phyloP scores from a whole-genome alignment of 2,113 vertebrate species.

The Sapajus apella region DNA sequence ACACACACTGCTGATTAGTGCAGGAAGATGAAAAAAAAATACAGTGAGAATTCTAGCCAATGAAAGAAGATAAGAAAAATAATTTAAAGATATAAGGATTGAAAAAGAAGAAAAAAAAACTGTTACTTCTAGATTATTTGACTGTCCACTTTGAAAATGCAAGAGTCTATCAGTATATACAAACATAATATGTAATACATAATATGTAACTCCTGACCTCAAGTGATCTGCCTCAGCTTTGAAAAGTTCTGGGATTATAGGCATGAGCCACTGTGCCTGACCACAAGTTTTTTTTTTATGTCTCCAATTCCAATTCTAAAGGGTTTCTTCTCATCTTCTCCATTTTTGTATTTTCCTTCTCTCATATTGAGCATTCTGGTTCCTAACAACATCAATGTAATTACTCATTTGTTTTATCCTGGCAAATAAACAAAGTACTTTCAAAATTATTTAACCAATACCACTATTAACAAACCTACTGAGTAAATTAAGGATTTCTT shows the following conservation, averaged over 20 bases:
- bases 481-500: not conserved
- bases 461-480: not conserved
- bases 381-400: not conserved
- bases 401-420: not conserved
- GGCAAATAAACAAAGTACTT: not conserved
- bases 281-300: not conserved
- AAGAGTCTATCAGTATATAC: not conserved
- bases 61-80: not conserved
- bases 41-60: not conserved
- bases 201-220: not conserved
- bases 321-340: not conserved
- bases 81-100: not conserved
- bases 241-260: no score
- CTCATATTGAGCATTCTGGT: not conserved
- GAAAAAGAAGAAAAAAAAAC: not conserved
- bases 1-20: not conserved
- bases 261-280: no score
- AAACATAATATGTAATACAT: not conserved
- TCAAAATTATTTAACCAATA: constrained; percentile 1
- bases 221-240: no score
- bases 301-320: not conserved
- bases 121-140: not conserved
- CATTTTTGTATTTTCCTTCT: not conserved
- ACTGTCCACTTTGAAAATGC: not conserved
- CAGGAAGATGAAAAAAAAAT: not conserved